Conservation (phyloP, 2,888 invertebrate genomes). For the Diaprepes abbreviatus region DNA sequence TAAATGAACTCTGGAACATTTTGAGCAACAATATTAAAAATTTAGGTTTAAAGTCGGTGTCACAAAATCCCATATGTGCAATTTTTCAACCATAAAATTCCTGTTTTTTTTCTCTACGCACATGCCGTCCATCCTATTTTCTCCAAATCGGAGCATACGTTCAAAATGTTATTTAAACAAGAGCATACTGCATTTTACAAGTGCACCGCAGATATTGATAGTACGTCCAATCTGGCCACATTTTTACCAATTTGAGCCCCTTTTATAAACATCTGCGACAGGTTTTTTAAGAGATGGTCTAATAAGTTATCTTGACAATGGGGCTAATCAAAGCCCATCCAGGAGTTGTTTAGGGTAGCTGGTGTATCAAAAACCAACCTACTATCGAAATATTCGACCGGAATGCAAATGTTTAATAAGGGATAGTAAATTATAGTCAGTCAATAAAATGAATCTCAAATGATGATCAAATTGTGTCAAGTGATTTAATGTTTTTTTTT, state of each 20-base stretch:
- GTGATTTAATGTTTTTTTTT: too few relatives aligned
- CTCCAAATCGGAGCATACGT: constrained; percentile 43
- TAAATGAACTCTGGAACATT: too few relatives aligned
- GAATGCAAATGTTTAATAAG: not conserved
- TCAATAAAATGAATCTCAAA: too few relatives aligned
- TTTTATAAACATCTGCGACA: constrained; percentile 66
- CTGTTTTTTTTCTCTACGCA: not conserved
- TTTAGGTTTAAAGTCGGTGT: too few relatives aligned
- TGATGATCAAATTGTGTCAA: too few relatives aligned
- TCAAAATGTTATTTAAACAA: constrained; percentile 46
- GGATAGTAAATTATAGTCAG: too few relatives aligned
- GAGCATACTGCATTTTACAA: constrained; percentile 27
- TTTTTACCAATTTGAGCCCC: constrained; percentile 61
- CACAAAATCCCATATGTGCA: too few relatives aligned
- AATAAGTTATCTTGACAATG: constrained; percentile 64
- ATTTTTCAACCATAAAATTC: not conserved
- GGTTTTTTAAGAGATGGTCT: constrained; percentile 64
- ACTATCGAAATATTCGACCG: constrained; percentile 1
- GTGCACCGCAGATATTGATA: constrained; percentile 39
- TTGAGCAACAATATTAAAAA: too few relatives aligned
- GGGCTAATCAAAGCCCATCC: constrained; percentile 58
- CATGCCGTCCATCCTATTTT: constrained; percentile 14
- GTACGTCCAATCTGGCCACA: constrained; percentile 65
- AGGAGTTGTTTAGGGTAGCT: constrained; percentile 46
- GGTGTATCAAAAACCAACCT: constrained; percentile 35